Conservation (phyloP, 2,797 vertebrate genomes). For the Rhinatrema bivittatum region DNA sequence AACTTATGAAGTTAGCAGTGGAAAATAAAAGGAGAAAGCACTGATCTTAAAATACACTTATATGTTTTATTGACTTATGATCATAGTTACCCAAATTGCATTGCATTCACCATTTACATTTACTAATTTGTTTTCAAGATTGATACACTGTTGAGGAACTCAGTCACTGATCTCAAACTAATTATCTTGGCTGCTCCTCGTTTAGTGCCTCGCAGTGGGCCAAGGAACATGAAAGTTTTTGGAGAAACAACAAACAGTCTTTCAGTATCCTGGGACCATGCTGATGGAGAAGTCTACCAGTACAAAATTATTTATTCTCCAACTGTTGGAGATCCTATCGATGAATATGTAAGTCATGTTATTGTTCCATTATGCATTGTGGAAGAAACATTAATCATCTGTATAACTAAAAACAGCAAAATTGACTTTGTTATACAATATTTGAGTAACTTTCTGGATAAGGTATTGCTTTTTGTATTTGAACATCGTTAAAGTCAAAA, state of each 20-base stretch:
- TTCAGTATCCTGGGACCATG: conserved; percentile 89
- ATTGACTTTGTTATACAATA: rapidly evolving
- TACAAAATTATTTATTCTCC: conserved; percentile 85
- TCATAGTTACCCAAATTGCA: too few relatives aligned
- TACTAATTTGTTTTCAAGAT: too few relatives aligned
- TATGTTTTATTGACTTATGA: too few relatives aligned
- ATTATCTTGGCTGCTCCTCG: too few relatives aligned
- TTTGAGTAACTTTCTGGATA: not conserved
- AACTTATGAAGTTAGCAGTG: too few relatives aligned
- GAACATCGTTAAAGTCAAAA: too few relatives aligned
- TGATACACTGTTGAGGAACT: too few relatives aligned
- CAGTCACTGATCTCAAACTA: too few relatives aligned
- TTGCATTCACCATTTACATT: too few relatives aligned
- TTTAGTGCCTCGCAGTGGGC: conserved; percentile 81
- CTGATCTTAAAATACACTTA: too few relatives aligned
- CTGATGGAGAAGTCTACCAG: conserved; percentile 85
- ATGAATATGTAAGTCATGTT: conserved; percentile 77
- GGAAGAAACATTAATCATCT: not conserved
- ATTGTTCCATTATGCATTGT: not conserved
- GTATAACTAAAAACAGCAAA: not conserved
- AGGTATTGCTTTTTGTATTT: too few relatives aligned
- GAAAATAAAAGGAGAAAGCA: too few relatives aligned
- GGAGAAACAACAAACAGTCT: conserved; percentile 87
- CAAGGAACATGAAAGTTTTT: conserved; percentile 83
- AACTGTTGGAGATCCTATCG: conserved; percentile 79